A percentile compares a stretch with the other conserved stretches of the same genome.
These are phyloP conservation scores for Aplysina aerophoba DNA, from an alignment of 37 sponge, comb jelly and placozoan genomes.

Conservation along the genomic window DNA sequence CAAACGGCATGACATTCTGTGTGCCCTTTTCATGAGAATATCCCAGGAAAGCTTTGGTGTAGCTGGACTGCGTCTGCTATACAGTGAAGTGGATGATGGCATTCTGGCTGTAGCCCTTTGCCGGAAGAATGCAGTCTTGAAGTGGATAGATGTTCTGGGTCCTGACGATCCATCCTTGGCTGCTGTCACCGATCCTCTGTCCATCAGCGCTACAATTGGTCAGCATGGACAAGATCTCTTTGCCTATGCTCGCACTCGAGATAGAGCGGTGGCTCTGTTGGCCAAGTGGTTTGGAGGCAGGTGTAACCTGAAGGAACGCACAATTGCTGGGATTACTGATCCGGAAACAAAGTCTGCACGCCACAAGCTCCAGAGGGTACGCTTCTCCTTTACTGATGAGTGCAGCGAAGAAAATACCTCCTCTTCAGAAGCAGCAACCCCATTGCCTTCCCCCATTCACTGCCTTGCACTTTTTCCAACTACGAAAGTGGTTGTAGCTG, in stretches of 20 bases:
- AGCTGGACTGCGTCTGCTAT: constrained; percentile 62
- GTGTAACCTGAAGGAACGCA: constrained; percentile 55
- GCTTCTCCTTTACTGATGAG: constrained; percentile 72
- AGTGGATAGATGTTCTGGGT: constrained; percentile 62
- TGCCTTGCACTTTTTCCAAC: constrained; percentile 33
- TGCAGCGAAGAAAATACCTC: neutral
- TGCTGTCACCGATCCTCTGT: constrained; percentile 65
- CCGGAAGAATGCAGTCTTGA: constrained; percentile 56
- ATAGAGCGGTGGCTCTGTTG: constrained; percentile 23
- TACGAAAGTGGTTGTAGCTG: constrained; percentile 43
- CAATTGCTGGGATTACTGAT: constrained; percentile 71
- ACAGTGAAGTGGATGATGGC: neutral
- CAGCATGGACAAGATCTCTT: constrained; percentile 4
- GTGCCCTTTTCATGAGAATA: constrained; percentile 6
- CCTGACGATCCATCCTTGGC: constrained; percentile 61
- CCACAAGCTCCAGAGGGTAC: constrained; percentile 68
- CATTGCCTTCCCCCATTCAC: constrained; percentile 54
- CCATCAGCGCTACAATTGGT: constrained; percentile 64
- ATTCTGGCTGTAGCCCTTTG: constrained; percentile 58
- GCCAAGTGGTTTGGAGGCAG: constrained; percentile 83
- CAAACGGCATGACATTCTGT: constrained; percentile 20
- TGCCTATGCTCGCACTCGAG: constrained; percentile 39
- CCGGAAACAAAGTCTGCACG: constrained; percentile 61
- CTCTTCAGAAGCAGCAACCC: constrained; percentile 24
- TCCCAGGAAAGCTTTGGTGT: constrained; percentile 43